Evolutionary conservation across 1,140 invertebrate species (phyloP).

Genomic region (Lysiphlebus fabarum): DNA sequence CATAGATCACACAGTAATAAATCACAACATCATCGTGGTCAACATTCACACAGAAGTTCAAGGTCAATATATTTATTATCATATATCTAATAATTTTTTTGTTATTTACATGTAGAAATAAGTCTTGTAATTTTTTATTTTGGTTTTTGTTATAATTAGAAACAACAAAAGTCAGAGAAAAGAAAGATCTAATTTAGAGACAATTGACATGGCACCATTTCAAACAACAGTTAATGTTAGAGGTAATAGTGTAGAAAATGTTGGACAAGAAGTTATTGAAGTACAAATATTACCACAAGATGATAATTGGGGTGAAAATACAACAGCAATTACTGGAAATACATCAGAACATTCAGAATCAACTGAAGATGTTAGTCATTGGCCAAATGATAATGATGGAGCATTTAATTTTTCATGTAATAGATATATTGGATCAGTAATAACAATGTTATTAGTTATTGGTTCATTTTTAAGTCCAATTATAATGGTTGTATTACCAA

Average conservation of each 20-base stretch:
- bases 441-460: slow-evolving; percentile 74
- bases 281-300: slow-evolving; percentile 92
- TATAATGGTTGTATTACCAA: slow-evolving; percentile 90
- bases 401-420: slow-evolving; percentile 73
- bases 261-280: slow-evolving; percentile 80
- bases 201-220: slow-evolving; percentile 67
- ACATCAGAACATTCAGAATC: slow-evolving; percentile 93
- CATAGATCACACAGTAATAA: slow-evolving; percentile 49
- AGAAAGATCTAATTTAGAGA: slow-evolving; percentile 43
- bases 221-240: slow-evolving; percentile 77
- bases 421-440: slow-evolving; percentile 72
- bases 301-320: slow-evolving; percentile 98
- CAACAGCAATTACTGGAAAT: slow-evolving; percentile 93
- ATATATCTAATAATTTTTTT: too few species aligned
- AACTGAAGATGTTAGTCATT: slow-evolving; percentile 82
- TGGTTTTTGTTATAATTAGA: slow-evolving; percentile 25
- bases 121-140: too few species aligned
- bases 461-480: slow-evolving; percentile 88
- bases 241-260: slow-evolving; percentile 62
- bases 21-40: slow-evolving; percentile 44
- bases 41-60: slow-evolving; percentile 51
- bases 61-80: slow-evolving; percentile 36
- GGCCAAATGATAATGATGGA: slow-evolving; percentile 71
- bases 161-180: slow-evolving; percentile 49
- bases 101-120: too few species aligned